phyloP scores from a whole-genome alignment of 2,888 invertebrate genomes.

The Sylvicola cinctus region DNA sequence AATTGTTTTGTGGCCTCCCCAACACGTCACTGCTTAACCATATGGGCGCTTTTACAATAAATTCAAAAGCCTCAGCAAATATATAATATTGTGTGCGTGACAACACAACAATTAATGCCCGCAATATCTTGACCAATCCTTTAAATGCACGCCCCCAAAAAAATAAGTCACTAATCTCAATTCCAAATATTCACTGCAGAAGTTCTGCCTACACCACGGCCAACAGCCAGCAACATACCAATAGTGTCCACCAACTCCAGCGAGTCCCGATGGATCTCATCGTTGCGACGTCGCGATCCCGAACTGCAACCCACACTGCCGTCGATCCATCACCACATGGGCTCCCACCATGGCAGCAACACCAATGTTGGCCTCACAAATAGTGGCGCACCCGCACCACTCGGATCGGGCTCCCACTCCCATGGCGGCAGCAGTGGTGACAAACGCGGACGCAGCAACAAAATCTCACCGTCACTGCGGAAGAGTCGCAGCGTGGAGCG shows the following conservation, averaged over 20 bases:
- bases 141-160: no score
- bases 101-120: no score
- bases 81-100: no score
- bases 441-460: slow-evolving; percentile 14
- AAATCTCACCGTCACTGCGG: slow-evolving; percentile 17
- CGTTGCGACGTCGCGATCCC: slow-evolving; percentile 40
- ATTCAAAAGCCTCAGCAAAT: no score
- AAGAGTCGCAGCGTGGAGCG: slow-evolving; percentile 25
- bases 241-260: slow-evolving; percentile 21
- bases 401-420: slow-evolving; percentile 25
- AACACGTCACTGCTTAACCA: no score
- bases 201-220: slow-evolving; percentile 24
- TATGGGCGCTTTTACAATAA: no score
- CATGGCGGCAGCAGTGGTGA: slow-evolving; percentile 8
- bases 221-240: slow-evolving; percentile 16
- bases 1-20: no score
- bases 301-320: slow-evolving; percentile 43
- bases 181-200: slow-evolving; percentile 12
- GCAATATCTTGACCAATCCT: no score
- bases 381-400: slow-evolving; percentile 27
- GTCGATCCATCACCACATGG: slow-evolving; percentile 24
- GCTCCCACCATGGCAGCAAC: slow-evolving; percentile 22
- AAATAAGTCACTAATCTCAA: background rate
- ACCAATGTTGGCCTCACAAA: slow-evolving; percentile 19
- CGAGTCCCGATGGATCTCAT: slow-evolving; percentile 45